These are phyloP conservation scores for Busseola fusca DNA, from an alignment of 2,888 invertebrate species.

Conservation along the genomic window DNA sequence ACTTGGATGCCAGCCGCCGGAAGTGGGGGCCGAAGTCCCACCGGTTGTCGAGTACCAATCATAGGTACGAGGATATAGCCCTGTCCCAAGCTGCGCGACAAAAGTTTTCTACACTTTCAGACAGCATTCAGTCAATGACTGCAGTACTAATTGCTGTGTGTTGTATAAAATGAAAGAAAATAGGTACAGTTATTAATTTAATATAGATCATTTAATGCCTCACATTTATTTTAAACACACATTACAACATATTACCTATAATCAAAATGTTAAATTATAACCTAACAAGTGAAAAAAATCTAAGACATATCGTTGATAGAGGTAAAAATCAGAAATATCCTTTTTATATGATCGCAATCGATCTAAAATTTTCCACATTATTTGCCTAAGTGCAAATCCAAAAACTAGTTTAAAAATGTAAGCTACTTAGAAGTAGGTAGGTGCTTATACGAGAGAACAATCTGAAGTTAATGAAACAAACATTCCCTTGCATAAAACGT, in stretches of 20 bases:
- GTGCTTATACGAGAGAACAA: slow-evolving; percentile 6
- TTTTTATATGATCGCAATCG: neutral
- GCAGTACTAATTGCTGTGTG: neutral
- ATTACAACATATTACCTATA: neutral
- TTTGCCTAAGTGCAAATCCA: neutral
- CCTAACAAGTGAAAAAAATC: neutral
- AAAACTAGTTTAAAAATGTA: neutral
- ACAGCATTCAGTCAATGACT: neutral
- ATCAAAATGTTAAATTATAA: neutral
- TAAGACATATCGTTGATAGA: neutral
- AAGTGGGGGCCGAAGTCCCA: too few species aligned
- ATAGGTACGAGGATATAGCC: neutral
- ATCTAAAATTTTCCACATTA: neutral
- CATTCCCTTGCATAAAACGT: too few species aligned
- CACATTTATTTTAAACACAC: neutral
- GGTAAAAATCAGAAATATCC: neutral
- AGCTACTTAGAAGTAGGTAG: neutral
- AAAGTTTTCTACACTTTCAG: neutral
- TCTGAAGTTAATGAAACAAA: too few species aligned
- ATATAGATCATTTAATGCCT: neutral
- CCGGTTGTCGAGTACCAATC: too few species aligned
- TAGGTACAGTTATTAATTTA: neutral
- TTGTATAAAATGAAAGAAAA: neutral
- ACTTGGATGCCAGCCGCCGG: too few species aligned
- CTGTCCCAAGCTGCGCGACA: neutral